A percentile compares a stretch with the other conserved stretches of the same genome.
Conservation (phyloP, 1,140 invertebrate genomes). For the Macrosteles quadrilineatus region DNA sequence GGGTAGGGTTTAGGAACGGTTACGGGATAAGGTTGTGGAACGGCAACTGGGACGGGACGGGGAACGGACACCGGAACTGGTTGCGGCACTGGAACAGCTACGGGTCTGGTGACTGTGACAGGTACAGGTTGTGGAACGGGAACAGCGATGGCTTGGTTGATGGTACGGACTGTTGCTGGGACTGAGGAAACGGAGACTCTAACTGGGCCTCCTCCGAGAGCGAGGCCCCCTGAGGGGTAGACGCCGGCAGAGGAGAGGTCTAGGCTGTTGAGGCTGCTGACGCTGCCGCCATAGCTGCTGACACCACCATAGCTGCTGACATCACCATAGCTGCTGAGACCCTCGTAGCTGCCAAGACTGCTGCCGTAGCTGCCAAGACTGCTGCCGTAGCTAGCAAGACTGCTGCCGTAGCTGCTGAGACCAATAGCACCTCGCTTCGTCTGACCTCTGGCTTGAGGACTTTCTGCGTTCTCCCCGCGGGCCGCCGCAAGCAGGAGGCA, state of each 20-base stretch:
- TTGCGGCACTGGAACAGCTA: conserved; percentile 45
- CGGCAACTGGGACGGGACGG: conserved; percentile 41
- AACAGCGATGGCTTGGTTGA: conserved; percentile 31
- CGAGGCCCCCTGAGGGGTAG: background rate
- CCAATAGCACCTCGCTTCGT: too few species aligned
- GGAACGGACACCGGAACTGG: conserved; percentile 42
- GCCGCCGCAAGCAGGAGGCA: too few species aligned
- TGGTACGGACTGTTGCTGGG: background rate
- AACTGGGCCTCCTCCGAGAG: background rate
- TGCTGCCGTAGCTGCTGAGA: too few species aligned
- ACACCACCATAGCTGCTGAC: too few species aligned
- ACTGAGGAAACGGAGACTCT: background rate
- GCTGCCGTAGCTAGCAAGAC: too few species aligned
- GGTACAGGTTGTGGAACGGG: conserved; percentile 47
- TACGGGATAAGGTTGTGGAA: conserved; percentile 38
- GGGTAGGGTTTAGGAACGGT: conserved; percentile 39
- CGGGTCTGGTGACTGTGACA: conserved; percentile 44
- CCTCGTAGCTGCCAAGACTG: too few species aligned
- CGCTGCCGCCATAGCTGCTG: background rate
- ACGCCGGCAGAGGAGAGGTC: background rate
- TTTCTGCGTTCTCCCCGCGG: too few species aligned
- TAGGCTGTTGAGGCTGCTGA: background rate
- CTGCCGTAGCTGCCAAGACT: too few species aligned
- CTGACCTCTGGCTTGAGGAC: too few species aligned
- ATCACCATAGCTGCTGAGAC: too few species aligned